Base-by-base conservation (phyloP, 2,888 invertebrate species). In the Drosophila mimica region DNA sequence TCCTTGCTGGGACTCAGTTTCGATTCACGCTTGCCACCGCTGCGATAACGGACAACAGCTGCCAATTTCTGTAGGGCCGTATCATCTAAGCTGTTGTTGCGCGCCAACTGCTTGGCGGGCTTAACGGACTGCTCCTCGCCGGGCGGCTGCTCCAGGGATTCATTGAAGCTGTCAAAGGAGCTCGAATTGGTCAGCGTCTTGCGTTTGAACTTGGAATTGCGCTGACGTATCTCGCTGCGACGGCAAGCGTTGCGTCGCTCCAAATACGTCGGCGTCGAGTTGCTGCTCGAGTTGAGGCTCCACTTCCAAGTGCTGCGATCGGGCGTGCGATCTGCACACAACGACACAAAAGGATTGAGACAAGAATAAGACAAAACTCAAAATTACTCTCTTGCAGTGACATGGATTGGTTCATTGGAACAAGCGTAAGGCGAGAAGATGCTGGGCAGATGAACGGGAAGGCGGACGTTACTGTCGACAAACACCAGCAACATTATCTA, bases 211-310 rank as follows among this genome's bases (percentile, higher is more conserved):
- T 93, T 93, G 13, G 93, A 92, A 49, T 88, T 88, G 1, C 93
- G 91, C 74, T 91, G 92, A 4, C 93, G 92, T 43, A 93, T 92
- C 71, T 93, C 93, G 67, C 96, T 94, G 59, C 96, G 96, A 57
- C 95, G 94, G 82, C 96, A 96, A 62, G 96, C 94, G 91, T 97
- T 97, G 34, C 98, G 94, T 80, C 97, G 96, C 91, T 98, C 98
- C 70, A 98, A 94, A 92, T 98, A 98, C 83, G 98, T 98, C 0
- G 98, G 98, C 0, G 98, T 97, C 33, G 97, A 96, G 56, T 92
- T 91, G 93, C 76, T 96, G 95, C 68, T 82, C 31, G 97, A 97
- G 96, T 92, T 88, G 13, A 91, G 83, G 38, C 91, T 90, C 93
- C 93, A 93, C 78, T 93, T 93, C 93, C 93, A 93, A n/a, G 91